A percentile compares a stretch with the other conserved stretches of the same genome.
Evolutionary conservation across 2,113 vertebrate species (phyloP).

Genomic region (Cygnus atratus): DNA sequence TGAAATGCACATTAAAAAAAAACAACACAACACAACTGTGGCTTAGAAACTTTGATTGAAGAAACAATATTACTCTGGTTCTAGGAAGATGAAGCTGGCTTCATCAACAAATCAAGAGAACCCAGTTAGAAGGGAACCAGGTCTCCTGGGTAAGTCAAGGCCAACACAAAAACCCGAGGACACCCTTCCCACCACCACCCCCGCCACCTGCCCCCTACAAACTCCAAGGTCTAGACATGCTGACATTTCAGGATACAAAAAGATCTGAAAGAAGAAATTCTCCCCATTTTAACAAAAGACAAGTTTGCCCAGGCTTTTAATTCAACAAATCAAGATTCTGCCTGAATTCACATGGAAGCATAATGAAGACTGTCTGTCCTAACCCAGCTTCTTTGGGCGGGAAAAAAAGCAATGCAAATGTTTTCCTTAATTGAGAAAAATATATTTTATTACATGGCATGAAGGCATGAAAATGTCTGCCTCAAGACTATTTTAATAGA

Average conservation of each 20-base stretch:
- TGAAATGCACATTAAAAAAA: neutral
- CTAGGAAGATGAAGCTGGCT: neutral
- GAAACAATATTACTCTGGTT: neutral
- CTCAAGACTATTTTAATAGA: neutral
- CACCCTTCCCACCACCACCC: no score
- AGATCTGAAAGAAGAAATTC: neutral
- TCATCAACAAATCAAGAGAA: neutral
- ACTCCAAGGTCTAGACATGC: neutral
- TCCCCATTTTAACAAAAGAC: neutral
- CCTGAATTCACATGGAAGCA: neutral
- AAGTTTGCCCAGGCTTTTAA: neutral
- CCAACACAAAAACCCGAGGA: neutral
- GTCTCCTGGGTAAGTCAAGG: neutral
- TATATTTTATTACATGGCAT: neutral
- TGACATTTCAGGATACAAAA: neutral
- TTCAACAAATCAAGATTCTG: neutral
- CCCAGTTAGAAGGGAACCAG: no score
- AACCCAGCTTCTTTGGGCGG: neutral
- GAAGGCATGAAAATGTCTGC: neutral
- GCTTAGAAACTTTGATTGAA: neutral
- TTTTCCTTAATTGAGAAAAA: conserved; percentile 5
- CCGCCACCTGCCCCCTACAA: accelerated
- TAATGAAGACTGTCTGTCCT: neutral
- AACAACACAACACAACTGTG: no score
- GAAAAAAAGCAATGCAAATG: neutral